Base-by-base conservation (phyloP, 2,113 vertebrate genomes). In the Thamnaconus septentrionalis region DNA sequence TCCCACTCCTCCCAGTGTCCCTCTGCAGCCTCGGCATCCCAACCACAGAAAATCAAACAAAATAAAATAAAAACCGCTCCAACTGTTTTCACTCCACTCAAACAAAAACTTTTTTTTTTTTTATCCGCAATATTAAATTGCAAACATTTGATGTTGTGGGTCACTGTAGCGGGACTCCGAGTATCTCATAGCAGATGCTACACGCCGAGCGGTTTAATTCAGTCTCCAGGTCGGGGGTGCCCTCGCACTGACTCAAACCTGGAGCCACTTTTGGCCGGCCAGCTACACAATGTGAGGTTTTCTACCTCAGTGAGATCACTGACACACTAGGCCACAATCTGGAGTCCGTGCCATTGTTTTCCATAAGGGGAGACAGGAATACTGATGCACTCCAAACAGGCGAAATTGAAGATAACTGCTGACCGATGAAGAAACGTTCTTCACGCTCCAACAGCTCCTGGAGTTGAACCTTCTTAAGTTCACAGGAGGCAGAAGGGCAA, bases 1-100 rank as follows among this genome's bases (percentile, higher is more conserved):
- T 90, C 91, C 93, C 94, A 94, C 93, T 88, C 92, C 92, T 94
- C 93, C 94, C 93, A 93, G 93, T 92, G 62, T 90, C 91, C 18
- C 91, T 90, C 86, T 86, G 81, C 81, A 87, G 90, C 91, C 87
- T 88, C 68, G 18, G 66, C 6, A 41, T 40, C 69, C 69, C 91
- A 80, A 87, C 90, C 68, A 60, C 67, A 59, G 56, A 74, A 64
- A 57, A 59, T 65, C 64, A 51, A 48, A 65, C 18, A 56, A 50
- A 67, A 48, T 48, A 58, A 58, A 45, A 70, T 41, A 7, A 5
- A 45, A 45, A 45, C 44, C 44, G 7, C 7, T 45, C 7, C 7
- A 3, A 5, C 44, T 6, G 7, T 45, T 45, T 45, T 6, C 44
- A 45, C 7, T 45, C 5, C 7, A 45, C 44, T 45, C 3, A 64